Percentiles rank a stretch among this genome's conserved stretches.
phyloP scores from a whole-genome alignment of 2,888 invertebrate species.

The Calameuta pallipes region DNA sequence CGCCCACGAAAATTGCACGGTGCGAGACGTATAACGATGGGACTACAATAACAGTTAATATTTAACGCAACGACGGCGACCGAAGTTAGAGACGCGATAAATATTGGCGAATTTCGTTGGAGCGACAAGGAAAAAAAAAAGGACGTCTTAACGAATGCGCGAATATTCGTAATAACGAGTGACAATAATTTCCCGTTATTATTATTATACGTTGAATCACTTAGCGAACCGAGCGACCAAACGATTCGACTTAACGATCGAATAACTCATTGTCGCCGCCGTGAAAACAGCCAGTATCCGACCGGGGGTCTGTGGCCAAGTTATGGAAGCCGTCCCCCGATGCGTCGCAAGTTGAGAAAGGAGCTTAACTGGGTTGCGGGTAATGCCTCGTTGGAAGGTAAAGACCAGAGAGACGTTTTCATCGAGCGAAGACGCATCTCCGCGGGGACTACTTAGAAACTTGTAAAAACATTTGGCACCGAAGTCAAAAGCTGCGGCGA shows the following conservation, averaged over 20 bases:
- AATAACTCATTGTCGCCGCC: too few species aligned
- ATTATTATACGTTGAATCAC: too few species aligned
- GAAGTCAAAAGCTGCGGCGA: too few species aligned
- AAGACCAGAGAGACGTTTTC: slow-evolving; percentile 23
- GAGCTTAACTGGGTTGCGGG: slow-evolving; percentile 21
- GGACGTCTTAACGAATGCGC: too few species aligned
- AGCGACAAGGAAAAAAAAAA: not conserved
- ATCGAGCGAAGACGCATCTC: slow-evolving; percentile 21
- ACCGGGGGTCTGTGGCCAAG: too few species aligned
- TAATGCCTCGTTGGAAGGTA: slow-evolving; percentile 16
- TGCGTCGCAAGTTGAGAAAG: not conserved
- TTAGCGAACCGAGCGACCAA: too few species aligned
- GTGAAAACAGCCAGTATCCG: too few species aligned
- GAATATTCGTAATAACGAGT: too few species aligned
- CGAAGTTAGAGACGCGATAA: not conserved
- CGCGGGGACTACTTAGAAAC: slow-evolving; percentile 14
- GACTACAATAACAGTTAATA: not conserved
- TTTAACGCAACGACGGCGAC: not conserved
- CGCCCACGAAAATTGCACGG: not conserved
- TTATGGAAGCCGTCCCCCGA: too few species aligned
- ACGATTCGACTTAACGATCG: too few species aligned
- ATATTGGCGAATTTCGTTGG: not conserved
- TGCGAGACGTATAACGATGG: not conserved
- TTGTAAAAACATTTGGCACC: slow-evolving; percentile 33
- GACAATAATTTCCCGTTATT: too few species aligned